Evolutionary conservation across 2,113 vertebrate genomes (phyloP).

Genomic region (Ceuthmochares aereus): DNA sequence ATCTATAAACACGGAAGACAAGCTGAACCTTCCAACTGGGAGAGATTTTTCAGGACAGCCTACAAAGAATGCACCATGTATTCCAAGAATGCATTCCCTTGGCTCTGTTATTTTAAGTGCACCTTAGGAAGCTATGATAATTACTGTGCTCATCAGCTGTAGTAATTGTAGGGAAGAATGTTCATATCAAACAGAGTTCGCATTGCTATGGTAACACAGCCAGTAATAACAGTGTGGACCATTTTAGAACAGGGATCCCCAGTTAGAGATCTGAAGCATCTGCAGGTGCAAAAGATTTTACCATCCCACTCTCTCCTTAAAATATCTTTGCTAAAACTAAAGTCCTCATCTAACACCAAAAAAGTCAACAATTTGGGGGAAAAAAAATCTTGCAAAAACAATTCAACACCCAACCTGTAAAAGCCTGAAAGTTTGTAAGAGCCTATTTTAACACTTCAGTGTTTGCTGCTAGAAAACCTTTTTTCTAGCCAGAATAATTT

Average conservation of each 20-base stretch:
- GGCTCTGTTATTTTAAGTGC: slow-evolving; percentile 68
- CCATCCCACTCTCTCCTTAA: not conserved
- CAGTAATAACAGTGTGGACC: slow-evolving; percentile 48
- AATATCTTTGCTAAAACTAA: not conserved
- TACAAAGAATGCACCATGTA: slow-evolving; percentile 3
- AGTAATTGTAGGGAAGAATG: slow-evolving; percentile 68
- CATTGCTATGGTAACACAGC: slow-evolving; percentile 70
- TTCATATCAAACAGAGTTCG: slow-evolving; percentile 48
- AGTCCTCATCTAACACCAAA: not conserved
- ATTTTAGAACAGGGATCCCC: slow-evolving; percentile 61
- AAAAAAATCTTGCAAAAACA: not conserved
- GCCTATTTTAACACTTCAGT: not conserved
- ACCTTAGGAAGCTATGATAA: slow-evolving; percentile 71
- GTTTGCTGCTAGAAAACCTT: not conserved
- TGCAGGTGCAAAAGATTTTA: slow-evolving; percentile 62
- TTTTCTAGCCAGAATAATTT: not conserved
- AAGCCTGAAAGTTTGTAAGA: not conserved
- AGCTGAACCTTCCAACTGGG: slow-evolving; percentile 39
- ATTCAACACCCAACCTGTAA: not conserved
- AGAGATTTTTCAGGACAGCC: slow-evolving; percentile 22
- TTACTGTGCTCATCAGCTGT: slow-evolving; percentile 72
- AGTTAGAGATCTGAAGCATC: slow-evolving; percentile 38
- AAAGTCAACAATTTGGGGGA: not conserved
- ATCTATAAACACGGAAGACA: slow-evolving; percentile 26
- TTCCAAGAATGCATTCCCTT: slow-evolving; percentile 40